A percentile compares a stretch with the other conserved stretches of the same genome.
phyloP scores from a whole-genome alignment of 2,797 vertebrate genomes.

The Acrossocheilus wenchowensis region DNA sequence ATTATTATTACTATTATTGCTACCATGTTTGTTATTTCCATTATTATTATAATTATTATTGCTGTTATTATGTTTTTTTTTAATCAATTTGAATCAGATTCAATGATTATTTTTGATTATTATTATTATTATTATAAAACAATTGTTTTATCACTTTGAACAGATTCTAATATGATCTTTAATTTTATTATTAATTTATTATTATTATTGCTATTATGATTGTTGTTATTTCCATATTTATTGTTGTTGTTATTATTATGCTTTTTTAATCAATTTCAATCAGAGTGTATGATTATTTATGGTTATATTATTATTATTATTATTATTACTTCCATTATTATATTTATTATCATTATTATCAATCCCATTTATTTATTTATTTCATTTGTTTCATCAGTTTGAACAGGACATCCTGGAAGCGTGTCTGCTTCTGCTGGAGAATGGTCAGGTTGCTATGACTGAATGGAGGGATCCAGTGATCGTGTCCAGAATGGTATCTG shows the following conservation, averaged over 20 bases:
- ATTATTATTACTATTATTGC: no score
- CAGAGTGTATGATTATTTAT: not conserved
- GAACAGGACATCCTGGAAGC: constrained; percentile 79
- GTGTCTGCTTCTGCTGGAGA: constrained; percentile 83
- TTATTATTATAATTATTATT: no score
- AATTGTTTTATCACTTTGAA: no score
- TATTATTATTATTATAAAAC: no score
- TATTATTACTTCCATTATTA: not conserved
- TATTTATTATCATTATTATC: not conserved
- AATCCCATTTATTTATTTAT: not conserved
- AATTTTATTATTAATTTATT: no score
- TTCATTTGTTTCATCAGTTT: constrained; percentile 74
- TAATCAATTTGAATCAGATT: no score
- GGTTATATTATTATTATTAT: not conserved
- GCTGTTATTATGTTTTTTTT: no score
- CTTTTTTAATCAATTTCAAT: not conserved
- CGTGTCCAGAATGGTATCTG: constrained; percentile 84
- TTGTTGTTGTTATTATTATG: not conserved
- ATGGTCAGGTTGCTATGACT: constrained; percentile 74
- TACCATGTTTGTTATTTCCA: no score
- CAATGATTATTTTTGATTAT: no score
- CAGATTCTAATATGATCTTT: no score
- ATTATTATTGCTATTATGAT: no score
- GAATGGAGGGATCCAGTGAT: constrained; percentile 84
- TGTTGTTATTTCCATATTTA: not conserved